phyloP scores from a whole-genome alignment of 2,888 invertebrate species.

The Mythimna albipuncta region DNA sequence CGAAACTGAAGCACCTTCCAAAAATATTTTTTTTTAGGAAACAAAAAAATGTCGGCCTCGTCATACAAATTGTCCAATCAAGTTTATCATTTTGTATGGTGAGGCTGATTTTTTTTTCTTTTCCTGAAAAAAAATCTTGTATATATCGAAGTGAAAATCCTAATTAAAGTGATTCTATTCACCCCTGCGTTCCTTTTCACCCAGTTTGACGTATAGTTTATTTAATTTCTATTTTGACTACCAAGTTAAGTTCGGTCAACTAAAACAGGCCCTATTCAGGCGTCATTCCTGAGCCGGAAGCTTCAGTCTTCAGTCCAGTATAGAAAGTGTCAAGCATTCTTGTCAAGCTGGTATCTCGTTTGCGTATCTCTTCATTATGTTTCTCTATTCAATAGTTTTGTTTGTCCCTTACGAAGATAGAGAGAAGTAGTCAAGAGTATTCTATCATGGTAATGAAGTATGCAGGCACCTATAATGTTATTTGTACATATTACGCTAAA shows the following conservation, averaged over 20 bases:
- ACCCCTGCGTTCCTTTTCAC: too few relatives aligned
- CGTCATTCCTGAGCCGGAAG: slow-evolving; percentile 13
- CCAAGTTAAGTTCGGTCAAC: not conserved
- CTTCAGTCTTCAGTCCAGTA: slow-evolving; percentile 8
- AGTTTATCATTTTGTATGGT: too few relatives aligned
- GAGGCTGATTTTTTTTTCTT: too few relatives aligned
- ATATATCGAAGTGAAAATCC: too few relatives aligned
- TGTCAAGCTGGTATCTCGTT: slow-evolving; percentile 36
- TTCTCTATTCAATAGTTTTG: slow-evolving; percentile 35
- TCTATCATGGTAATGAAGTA: not conserved
- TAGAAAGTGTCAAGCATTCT: slow-evolving; percentile 39
- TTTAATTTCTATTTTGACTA: too few relatives aligned
- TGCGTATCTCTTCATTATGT: slow-evolving; percentile 39
- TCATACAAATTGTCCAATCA: too few relatives aligned
- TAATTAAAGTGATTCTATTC: too few relatives aligned
- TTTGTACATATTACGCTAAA: not conserved
- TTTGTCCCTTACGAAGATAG: slow-evolving; percentile 31
- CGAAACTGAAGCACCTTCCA: too few relatives aligned
- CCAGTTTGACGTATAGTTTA: too few relatives aligned
- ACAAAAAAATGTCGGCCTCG: too few relatives aligned
- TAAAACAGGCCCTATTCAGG: slow-evolving; percentile 27
- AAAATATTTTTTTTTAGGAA: too few relatives aligned
- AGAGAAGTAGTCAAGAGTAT: slow-evolving; percentile 14
- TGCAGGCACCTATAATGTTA: not conserved
- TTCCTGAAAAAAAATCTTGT: too few relatives aligned